Evolutionary conservation across 2,888 invertebrate genomes (phyloP), one percentile per base, ranked within the genome.

Genomic region (Xylota sylvarum): DNA sequence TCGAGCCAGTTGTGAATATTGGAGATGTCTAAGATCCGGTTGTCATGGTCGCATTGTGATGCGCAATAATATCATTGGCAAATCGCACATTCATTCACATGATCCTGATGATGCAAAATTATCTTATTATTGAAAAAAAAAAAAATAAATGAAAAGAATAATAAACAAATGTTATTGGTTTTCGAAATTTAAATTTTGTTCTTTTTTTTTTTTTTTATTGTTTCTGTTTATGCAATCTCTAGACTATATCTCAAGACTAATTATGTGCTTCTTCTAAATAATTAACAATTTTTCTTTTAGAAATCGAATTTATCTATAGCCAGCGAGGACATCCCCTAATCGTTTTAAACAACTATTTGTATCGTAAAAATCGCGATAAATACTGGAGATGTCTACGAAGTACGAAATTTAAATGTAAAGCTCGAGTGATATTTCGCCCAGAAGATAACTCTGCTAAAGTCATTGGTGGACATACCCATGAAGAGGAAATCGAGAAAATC

Each of bases 351-450:
- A 89, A 90, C 73, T 91, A 89, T 88, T 88, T 91, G 23, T 91
- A 89, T 89, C 90, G 91, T 5, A 90, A 89, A 67, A 90, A 91
- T 88, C 89, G 90, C 9, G 89, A 88, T 23, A 89, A 89, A 81
- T 91, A 91, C 78, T 91, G 91, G 91, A 88, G 91, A 56, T 91
- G 91, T 40, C 88, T 90, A 52, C 89, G 90, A 12, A 90, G 90
- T 69, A 89, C 90, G 7, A 90, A 90, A 87, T 88, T 89, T 62
- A 89, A 89, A 79, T 91, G 91, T 76, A 89, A 88, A 74, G 90
- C 90, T 50, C 90, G 90, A 35, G 82, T 91, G 4, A 90, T 90
- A 76, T 87, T 90, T 43, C 89, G 89, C 50, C 74, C 88, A 4
- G 87, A 89, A 67, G 88, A 88, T 17, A 70, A 70, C 10, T 83